These are phyloP conservation scores for Naso thynnoides DNA, from an alignment of 2,797 vertebrate species.

Conservation along the genomic window DNA sequence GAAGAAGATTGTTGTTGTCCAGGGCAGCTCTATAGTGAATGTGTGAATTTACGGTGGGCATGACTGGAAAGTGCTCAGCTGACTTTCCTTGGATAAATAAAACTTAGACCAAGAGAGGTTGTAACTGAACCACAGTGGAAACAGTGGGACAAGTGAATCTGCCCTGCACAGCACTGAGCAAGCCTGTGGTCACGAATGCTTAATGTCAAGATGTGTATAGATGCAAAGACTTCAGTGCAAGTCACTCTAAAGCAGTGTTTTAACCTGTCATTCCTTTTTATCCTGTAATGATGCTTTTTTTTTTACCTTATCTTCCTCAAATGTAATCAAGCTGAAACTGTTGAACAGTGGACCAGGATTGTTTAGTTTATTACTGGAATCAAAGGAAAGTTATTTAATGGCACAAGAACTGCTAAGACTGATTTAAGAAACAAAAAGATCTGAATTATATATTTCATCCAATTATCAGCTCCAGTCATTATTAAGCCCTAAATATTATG, in stretches of 20 bases:
- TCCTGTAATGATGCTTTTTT: background rate
- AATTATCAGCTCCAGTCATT: background rate
- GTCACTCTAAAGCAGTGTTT: background rate
- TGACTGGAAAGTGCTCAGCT: background rate
- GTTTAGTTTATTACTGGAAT: too few species aligned
- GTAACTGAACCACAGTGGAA: background rate
- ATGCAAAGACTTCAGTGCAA: background rate
- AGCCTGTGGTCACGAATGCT: background rate
- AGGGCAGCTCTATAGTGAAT: conserved; percentile 11
- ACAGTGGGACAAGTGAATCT: background rate
- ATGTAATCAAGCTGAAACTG: background rate
- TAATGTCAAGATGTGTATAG: background rate
- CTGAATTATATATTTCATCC: background rate
- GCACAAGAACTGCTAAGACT: background rate
- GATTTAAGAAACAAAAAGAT: background rate
- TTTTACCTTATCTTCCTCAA: background rate
- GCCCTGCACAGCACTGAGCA: background rate
- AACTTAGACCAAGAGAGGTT: background rate
- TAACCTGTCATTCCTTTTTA: background rate
- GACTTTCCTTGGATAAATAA: conserved; percentile 7
- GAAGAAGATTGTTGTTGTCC: background rate
- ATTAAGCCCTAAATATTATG: background rate
- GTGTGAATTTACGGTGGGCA: conserved; percentile 1
- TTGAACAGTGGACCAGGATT: background rate
- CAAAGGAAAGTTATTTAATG: background rate